Conservation (phyloP, 2,797 vertebrate genomes). For the Sciaenops ocellatus region DNA sequence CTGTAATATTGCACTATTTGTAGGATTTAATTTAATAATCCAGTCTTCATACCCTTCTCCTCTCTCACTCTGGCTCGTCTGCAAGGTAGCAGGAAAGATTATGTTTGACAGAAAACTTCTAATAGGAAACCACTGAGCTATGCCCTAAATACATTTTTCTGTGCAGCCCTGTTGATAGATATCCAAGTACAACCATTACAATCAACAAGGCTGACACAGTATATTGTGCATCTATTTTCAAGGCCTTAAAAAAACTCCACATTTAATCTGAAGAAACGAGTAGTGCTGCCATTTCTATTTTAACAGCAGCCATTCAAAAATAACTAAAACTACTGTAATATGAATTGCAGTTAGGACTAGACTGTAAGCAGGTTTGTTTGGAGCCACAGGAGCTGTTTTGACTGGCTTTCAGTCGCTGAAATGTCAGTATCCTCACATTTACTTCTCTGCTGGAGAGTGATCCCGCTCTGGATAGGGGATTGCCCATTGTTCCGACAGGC, state of each 20-base stretch:
- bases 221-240: neutral
- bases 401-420: slow-evolving; percentile 28
- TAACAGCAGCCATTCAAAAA: neutral
- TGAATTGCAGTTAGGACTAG: neutral
- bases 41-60: neutral
- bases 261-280: neutral
- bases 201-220: neutral
- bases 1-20: neutral
- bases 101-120: slow-evolving; percentile 11
- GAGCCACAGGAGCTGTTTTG: slow-evolving; percentile 33
- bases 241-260: neutral
- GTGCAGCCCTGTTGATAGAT: neutral
- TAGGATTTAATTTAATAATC: slow-evolving; percentile 7
- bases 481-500: too few relatives aligned
- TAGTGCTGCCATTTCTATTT: neutral
- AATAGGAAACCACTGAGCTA: slow-evolving; percentile 2
- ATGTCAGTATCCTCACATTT: slow-evolving; percentile 37
- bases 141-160: slow-evolving; percentile 2
- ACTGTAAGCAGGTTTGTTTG: slow-evolving; percentile 16
- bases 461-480: slow-evolving; percentile 11
- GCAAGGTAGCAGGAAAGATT: slow-evolving; percentile 9
- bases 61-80: slow-evolving; percentile 4
- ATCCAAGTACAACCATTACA: neutral
- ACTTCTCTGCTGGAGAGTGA: slow-evolving; percentile 38
- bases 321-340: neutral